Evolutionary conservation across 2,113 vertebrate species (phyloP), one percentile per base, ranked within the genome.

Genomic region (Uria aalge): DNA sequence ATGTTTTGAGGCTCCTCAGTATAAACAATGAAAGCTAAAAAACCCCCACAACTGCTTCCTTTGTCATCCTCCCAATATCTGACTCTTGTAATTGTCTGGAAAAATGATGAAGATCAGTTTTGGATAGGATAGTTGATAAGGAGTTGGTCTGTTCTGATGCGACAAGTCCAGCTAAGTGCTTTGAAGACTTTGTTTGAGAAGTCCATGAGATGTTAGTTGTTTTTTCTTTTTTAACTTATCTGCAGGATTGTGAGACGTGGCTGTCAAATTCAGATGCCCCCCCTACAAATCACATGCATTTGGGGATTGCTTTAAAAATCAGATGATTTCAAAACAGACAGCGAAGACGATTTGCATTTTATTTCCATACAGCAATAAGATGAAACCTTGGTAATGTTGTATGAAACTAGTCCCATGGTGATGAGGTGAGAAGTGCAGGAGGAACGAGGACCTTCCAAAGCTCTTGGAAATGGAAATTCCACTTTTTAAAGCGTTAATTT

Each of bases 381-480:
- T 22, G 27, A 91, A 95, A 76, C 41, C 21, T 90, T 68, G 38
- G 19, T 50, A 29, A 5, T 72, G 67, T 38, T 88, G 48, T 78
- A 36, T 60, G 81, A 90, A 88, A 97, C 78, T 59, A 91, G 63
- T 88, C 87, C 78, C 72, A 11, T 0, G 24, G 56, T 82, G 83
- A 85, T 83, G 43, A 87, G 53, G 86, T 76, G 84, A 91, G 69
- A 78, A 91, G 74, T 71, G 8, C 55, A 77, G 71, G 48, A 94
- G 62, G 85, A 91, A 57, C 32, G 34, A 81, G 63, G 59, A 84
- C 41, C 80, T 93, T 87, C 66, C 32, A 55, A 59, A 86, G 32
- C 3, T 83, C n/a, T 95, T 84, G 32, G 80, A 95, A 97, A 91
- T 90, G 64, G 68, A 90, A 95, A 90, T 77, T 56, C n/a, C 15